A percentile compares a stretch with the other conserved stretches of the same genome.
phyloP scores from a whole-genome alignment of 2,888 invertebrate genomes.

The Leucophenga maculata region DNA sequence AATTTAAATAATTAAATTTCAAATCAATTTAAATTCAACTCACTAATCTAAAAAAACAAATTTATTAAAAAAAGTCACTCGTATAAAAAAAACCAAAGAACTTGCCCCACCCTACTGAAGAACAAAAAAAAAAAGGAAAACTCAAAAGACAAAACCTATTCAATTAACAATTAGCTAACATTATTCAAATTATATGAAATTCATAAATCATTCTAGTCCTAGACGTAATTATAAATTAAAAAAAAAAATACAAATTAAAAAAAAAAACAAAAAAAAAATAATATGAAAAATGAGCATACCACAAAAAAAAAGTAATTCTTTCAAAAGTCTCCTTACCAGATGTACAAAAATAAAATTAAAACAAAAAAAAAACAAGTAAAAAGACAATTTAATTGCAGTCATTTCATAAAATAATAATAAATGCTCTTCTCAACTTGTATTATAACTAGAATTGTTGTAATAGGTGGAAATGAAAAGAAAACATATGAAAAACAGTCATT shows the following conservation, averaged over 20 bases:
- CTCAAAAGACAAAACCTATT: constrained; percentile 34
- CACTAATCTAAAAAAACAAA: background rate
- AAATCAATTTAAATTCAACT: constrained; percentile 9
- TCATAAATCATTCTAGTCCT: constrained; percentile 15
- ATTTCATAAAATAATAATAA: background rate
- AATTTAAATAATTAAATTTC: constrained; percentile 37
- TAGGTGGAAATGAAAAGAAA: constrained; percentile 6
- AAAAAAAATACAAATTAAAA: constrained; percentile 2
- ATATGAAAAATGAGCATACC: background rate
- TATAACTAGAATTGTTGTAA: constrained; percentile 19
- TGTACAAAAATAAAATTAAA: constrained; percentile 18
- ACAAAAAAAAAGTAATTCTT: background rate
- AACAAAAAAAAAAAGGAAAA: background rate
- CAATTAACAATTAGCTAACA: constrained; percentile 62
- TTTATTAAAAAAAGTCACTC: background rate
- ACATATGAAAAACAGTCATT: constrained; percentile 2
- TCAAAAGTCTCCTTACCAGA: constrained; percentile 19
- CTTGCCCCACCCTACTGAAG: background rate
- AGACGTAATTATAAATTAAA: no score
- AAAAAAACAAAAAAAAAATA: background rate
- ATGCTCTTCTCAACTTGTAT: constrained; percentile 14
- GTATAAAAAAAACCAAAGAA: background rate
- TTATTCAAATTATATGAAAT: constrained; percentile 57
- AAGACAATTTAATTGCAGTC: background rate
- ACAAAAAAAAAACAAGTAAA: background rate